Percentiles rank a stretch among this genome's conserved stretches.
phyloP scores from a whole-genome alignment of 2,888 invertebrate genomes.

The Diogma glabrata region DNA sequence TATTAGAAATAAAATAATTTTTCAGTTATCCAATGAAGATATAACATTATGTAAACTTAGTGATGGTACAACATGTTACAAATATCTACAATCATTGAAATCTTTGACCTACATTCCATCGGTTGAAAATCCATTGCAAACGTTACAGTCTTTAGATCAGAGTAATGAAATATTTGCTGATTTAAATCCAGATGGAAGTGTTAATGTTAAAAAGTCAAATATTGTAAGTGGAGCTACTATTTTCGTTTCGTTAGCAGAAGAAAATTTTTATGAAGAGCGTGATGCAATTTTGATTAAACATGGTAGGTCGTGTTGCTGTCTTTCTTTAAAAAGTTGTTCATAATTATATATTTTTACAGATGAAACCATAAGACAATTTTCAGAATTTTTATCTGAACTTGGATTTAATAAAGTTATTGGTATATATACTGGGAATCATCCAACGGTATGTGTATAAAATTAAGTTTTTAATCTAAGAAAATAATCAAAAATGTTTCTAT shows the following conservation, averaged over 20 bases:
- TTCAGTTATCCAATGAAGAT: background rate
- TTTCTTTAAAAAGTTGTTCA: too few species aligned
- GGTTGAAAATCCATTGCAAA: constrained; percentile 47
- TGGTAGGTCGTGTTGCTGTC: too few species aligned
- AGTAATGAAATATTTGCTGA: constrained; percentile 26
- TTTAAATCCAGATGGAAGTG: constrained; percentile 21
- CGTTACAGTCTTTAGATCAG: constrained; percentile 41
- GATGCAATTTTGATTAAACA: constrained; percentile 46
- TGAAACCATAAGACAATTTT: too few species aligned
- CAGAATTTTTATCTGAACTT: too few species aligned
- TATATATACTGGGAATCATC: constrained; percentile 18
- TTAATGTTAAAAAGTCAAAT: constrained; percentile 19
- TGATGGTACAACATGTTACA: background rate
- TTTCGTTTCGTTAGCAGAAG: constrained; percentile 46
- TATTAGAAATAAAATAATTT: too few species aligned
- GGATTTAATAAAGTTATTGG: constrained; percentile 18
- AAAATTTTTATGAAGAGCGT: constrained; percentile 42
- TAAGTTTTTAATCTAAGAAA: too few species aligned
- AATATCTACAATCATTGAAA: background rate
- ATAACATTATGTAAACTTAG: background rate
- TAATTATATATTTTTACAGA: too few species aligned
- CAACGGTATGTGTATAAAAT: too few species aligned
- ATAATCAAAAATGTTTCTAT: too few species aligned
- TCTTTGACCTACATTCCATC: constrained; percentile 45
- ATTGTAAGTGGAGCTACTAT: constrained; percentile 39